These are phyloP conservation scores for Tenthredo scrophulariae DNA, from an alignment of 2,888 invertebrate species.

Conservation along the genomic window DNA sequence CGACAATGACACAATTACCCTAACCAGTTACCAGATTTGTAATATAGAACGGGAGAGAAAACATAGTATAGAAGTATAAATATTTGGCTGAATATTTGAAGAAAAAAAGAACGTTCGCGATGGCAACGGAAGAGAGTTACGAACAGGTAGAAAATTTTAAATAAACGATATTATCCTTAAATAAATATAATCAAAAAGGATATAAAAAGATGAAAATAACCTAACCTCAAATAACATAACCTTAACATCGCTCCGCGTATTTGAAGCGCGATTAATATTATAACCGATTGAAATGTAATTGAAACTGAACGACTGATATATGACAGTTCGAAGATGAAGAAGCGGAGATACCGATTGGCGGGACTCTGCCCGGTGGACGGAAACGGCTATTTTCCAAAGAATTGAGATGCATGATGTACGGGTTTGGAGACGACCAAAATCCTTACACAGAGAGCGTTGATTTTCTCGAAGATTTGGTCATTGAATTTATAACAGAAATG, in stretches of 20 bases:
- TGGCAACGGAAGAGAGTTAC: slow-evolving; percentile 29
- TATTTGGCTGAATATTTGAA: neutral
- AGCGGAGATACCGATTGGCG: slow-evolving; percentile 85
- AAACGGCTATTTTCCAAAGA: slow-evolving; percentile 95
- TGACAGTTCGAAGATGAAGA: slow-evolving; percentile 83
- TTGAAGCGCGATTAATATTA: too few species aligned
- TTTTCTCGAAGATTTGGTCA: slow-evolving; percentile 96
- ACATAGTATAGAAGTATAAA: neutral
- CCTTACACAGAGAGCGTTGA: slow-evolving; percentile 99
- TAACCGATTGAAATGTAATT: neutral
- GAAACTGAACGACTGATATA: neutral
- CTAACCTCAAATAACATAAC: neutral
- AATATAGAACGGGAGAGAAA: neutral
- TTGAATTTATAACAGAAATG: slow-evolving; percentile 98
- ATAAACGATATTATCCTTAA: neutral
- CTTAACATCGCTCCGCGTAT: neutral
- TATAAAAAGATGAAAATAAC: neutral
- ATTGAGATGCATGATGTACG: slow-evolving; percentile 99
- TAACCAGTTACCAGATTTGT: neutral
- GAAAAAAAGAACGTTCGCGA: neutral
- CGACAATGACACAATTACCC: too few species aligned
- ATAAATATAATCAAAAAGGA: neutral
- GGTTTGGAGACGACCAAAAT: slow-evolving; percentile 99
- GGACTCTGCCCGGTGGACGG: slow-evolving; percentile 83
- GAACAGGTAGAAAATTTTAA: neutral